Base-by-base conservation (phyloP, 2,113 vertebrate species). In the Melanocharis versteri region DNA sequence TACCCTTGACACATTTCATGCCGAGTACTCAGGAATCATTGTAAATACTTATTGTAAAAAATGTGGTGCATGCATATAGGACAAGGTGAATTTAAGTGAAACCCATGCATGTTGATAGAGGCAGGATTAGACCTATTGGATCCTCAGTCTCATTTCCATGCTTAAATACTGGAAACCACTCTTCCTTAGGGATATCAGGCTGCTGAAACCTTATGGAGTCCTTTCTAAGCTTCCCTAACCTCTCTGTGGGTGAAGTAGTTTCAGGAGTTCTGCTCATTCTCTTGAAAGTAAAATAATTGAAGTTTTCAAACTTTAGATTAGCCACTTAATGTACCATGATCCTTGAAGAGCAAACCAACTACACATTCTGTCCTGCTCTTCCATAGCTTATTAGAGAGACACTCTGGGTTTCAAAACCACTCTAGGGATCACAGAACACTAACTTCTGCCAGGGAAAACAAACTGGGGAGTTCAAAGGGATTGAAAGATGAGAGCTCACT, bases 301-400 rank as follows among this genome's bases (percentile, higher is more conserved):
- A 90, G 76, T 95, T 92, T 90, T 81, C 56, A 86, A 68, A 95
- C 69, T 94, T 95, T 79, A 93, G 89, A 96, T 97, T 94, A 93
- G 87, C 61, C 90, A 81, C 79, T 90, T 92, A 96, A 95, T 93
- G 93, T 95, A 93, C 84, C 92, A 42, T 94, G 83, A 76, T 84
- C 75, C 72, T 86, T 65, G 60, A 93, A 90, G 83, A 94, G 31
- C 53, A 90, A 72, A 69, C 50, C 83, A 87, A 62, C 80, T 88
- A 76, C 27, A 40, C 21, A 33, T 82, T 91, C 66, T 91, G n/a
- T 76, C 82, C 72, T 2, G 2, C 22, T 94, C 71, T 93, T 94
- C 75, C 84, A 70, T 83, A 68, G 58, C 85, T 73, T 91, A 54
- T 72, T 72, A 73, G 72, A 76, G 65, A 93, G 50, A 31, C 56